A percentile compares a stretch with the other conserved stretches of the same genome.
Conservation (phyloP, 2,113 vertebrate species). For the Sigmodon hispidus region DNA sequence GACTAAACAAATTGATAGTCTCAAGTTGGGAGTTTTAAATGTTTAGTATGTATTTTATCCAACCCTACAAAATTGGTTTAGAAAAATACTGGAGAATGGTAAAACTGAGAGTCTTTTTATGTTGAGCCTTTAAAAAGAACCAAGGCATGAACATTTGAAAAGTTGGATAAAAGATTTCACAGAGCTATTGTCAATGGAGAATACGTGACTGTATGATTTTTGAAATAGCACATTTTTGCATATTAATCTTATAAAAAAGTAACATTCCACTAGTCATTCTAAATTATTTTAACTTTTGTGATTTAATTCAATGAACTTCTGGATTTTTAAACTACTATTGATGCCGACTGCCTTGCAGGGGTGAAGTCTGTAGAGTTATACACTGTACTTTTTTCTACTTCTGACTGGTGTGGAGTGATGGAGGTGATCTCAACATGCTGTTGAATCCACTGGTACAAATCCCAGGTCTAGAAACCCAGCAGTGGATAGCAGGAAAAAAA, state of each 20-base stretch:
- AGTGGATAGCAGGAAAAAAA: not conserved
- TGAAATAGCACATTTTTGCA: not conserved
- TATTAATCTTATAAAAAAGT: not conserved
- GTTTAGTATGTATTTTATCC: conserved; percentile 29
- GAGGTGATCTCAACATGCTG: not conserved
- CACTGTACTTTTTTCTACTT: not conserved
- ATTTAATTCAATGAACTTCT: conserved; percentile 33
- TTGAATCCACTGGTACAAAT: not conserved
- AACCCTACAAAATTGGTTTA: conserved; percentile 33
- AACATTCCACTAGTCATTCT: not conserved
- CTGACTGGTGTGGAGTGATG: not conserved
- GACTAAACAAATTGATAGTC: not conserved
- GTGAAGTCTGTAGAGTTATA: not conserved
- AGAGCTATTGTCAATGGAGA: not conserved
- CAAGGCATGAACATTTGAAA: conserved; percentile 5
- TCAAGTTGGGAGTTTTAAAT: conserved; percentile 41
- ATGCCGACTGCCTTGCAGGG: not conserved
- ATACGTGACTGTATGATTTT: not conserved
- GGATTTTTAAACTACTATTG: not conserved
- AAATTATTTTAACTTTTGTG: conserved; percentile 6
- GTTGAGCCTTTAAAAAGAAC: conserved; percentile 50
- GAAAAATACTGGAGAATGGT: conserved; percentile 39
- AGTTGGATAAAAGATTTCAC: not conserved
- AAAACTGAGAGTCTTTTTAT: conserved; percentile 45
- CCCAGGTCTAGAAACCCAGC: not conserved